Percentiles rank a stretch among this genome's conserved stretches.
Evolutionary conservation across 2,113 vertebrate species (phyloP).

Genomic region (Eidolon helvum): DNA sequence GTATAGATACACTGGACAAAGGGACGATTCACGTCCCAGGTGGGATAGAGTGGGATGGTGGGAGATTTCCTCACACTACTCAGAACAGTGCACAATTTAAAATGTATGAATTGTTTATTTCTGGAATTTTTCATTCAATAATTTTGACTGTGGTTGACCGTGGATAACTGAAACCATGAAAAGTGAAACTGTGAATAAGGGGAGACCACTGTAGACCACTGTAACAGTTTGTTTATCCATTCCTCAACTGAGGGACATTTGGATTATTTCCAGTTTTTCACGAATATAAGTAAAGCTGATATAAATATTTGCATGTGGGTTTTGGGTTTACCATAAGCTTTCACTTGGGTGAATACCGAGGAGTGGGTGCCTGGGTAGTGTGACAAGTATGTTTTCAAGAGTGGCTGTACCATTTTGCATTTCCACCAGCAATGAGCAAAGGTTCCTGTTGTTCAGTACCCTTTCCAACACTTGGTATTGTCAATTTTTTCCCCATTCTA

Average conservation of each 20-base stretch:
- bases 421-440: background rate
- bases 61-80: too few species aligned
- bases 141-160: too few species aligned
- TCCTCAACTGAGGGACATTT: background rate
- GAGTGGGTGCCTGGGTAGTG: background rate
- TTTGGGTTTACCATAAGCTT: background rate
- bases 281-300: background rate
- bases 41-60: too few species aligned
- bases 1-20: too few species aligned
- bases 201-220: background rate
- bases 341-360: background rate
- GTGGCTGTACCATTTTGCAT: background rate
- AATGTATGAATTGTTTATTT: too few species aligned
- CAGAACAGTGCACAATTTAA: too few species aligned
- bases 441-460: accelerated
- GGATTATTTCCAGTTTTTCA: background rate
- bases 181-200: too few species aligned
- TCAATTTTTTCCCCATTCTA: background rate
- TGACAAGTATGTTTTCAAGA: background rate
- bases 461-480: background rate
- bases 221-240: background rate
- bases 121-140: too few species aligned
- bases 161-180: too few species aligned
- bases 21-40: too few species aligned
- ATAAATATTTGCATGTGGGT: background rate